These are phyloP conservation scores for Etheostoma perlongum DNA, from an alignment of 2,797 vertebrate species.

Conservation along the genomic window DNA sequence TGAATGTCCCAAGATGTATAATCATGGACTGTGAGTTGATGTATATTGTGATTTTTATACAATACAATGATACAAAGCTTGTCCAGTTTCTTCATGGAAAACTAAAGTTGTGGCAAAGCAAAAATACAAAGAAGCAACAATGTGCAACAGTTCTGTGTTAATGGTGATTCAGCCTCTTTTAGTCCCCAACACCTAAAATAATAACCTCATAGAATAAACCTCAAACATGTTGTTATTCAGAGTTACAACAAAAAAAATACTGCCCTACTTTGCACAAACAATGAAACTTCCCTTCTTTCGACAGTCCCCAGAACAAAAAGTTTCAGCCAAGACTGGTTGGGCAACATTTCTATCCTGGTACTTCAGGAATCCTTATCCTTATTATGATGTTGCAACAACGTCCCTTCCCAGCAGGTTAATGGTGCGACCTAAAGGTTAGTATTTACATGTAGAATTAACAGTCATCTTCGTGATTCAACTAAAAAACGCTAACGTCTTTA, in stretches of 20 bases:
- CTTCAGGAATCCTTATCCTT: conserved; percentile 61
- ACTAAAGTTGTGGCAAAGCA: conserved; percentile 13
- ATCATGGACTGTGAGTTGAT: conserved; percentile 14
- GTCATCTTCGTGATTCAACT: conserved; percentile 16
- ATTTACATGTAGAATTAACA: conserved; percentile 15
- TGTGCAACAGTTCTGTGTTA: conserved; percentile 19
- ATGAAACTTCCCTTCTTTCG: conserved; percentile 50
- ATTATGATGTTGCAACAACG: conserved; percentile 32
- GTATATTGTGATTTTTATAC: conserved; percentile 16
- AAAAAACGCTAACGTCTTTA: conserved; percentile 30
- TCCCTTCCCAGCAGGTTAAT: conserved; percentile 18
- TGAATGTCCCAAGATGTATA: conserved; percentile 19
- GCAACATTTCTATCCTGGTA: conserved; percentile 61
- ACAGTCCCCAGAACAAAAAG: conserved; percentile 46
- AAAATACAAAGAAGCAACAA: conserved; percentile 27
- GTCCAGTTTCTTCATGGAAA: conserved; percentile 9
- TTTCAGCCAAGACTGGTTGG: conserved; percentile 75
- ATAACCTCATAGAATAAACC: conserved; percentile 48
- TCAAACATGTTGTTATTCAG: conserved; percentile 48
- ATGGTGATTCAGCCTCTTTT: conserved; percentile 47
- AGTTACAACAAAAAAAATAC: conserved; percentile 15
- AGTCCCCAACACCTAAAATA: conserved; percentile 36
- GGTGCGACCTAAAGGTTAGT: conserved; percentile 30
- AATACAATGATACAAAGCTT: conserved; percentile 21
- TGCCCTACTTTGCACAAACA: conserved; percentile 65